Base-by-base conservation (phyloP, 2,888 invertebrate genomes). In the Netelia inedita region DNA sequence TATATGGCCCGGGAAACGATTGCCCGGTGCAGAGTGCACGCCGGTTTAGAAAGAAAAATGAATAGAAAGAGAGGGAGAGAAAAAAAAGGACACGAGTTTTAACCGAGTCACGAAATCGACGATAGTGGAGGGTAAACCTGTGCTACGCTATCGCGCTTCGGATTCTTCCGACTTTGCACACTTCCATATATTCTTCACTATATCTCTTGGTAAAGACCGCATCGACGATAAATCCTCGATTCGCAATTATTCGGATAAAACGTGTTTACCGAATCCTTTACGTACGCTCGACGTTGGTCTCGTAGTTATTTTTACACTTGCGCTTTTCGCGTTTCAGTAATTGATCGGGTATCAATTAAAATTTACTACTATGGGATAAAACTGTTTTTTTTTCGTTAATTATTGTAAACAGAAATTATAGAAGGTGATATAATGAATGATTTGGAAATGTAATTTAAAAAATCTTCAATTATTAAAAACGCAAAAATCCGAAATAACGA, bases 41-140 rank as follows among this genome's bases (percentile, higher is more conserved):
- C 9, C 55, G 23, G 10, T 65, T 65, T n/a, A 35, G 8, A 43
- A 65, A 65, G 23, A 63, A 35, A 23, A 35, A 63, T 21, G 10
- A 57, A 55, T 6, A n/a, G 8, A 6, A 6, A 23, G 35, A 1
- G 35, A 1, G 23, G 2, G 14, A 53, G 16, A 10, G 19, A 57
- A 57, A 46, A 46, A 69, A 55, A 53, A 73, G 1, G 35, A n/a
- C 19, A 61, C 9, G 66, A 74, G 61, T 68, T 79, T 41, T 46
- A 83, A 79, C 69, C 53, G 63, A 75, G 74, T 83, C 83, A 79
- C 83, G 83, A 79, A 79, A 79, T 61, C 55, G 63, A 61, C 53
- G 63, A 79, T 79, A 79, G 68, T 50, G 69, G 14, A 41, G n/a
- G 8, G 14, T 35, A 73, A 69, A 19, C 43, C 11, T 57, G 79